Evolutionary conservation across 64 coral and sea anemone genomes (phyloP), one percentile per base, ranked within the genome.

Genomic region (Pocillopora verrucosa): DNA sequence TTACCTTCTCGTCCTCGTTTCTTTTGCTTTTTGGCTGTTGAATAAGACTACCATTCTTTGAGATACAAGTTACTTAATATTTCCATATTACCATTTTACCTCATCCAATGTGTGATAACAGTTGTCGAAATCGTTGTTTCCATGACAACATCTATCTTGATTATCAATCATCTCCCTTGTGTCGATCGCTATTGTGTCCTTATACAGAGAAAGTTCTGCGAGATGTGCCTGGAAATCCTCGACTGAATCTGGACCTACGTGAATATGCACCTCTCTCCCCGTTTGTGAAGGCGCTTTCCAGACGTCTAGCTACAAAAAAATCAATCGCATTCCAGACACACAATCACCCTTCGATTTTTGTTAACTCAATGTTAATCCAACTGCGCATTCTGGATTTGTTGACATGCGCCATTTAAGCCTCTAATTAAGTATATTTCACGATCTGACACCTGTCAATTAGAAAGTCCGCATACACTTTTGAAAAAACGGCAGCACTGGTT

Each of bases 241-340:
- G 3, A 78, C n/a, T 58, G 16, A 20, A 58, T 78, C 76, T 12
- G 76, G 76, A 78, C 76, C 51, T 59, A 58, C 11, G 22, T 59
- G 41, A 58, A 78, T 24, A 59, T 78, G 76, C 17, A 78, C 76
- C 56, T 58, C 56, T 17, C 36, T 26, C 16, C 76, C 76, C 10
- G 76, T 9, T 20, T 22, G 10, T 17, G 51, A n/a, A 0, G 45
- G 51, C n/a, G 51, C 19, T 45, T 78, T 78, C 76, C 76, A 78
- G 22, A 78, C 76, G 58, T 78, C 76, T 58, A 78, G 17, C 76
- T 78, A 38, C 24, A 77, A 77, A 22, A n/a, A 69, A n/a, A 6
- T 10, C 20, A 24, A 69, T 63, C 0, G 11, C 13, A 15, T 63
- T 63, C 16, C 0, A 30, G 0, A 15, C 61, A 17, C 12, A 63